A percentile compares a stretch with the other conserved stretches of the same genome.
phyloP scores from a whole-genome alignment of 2,797 vertebrate species.

The Argyrosomus regius region DNA sequence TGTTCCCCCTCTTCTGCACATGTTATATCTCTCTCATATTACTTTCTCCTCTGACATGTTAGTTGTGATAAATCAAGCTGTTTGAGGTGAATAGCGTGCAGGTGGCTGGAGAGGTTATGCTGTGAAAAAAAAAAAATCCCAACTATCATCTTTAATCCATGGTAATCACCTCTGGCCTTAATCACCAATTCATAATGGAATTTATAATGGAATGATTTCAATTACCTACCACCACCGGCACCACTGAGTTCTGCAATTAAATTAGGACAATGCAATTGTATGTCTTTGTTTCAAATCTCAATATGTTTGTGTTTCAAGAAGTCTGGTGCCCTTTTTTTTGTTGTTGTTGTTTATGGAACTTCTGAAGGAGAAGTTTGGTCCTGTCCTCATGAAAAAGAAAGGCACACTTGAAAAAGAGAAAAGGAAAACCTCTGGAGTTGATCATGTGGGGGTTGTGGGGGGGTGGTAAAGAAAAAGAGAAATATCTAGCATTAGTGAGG shows the following conservation, averaged over 20 bases:
- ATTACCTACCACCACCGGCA: slow-evolving; percentile 91
- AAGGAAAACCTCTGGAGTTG: slow-evolving; percentile 57
- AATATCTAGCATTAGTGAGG: slow-evolving; percentile 90
- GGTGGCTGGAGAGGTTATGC: slow-evolving; percentile 89
- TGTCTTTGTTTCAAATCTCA: slow-evolving; percentile 89
- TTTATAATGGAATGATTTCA: slow-evolving; percentile 99
- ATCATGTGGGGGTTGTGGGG: slow-evolving; percentile 55
- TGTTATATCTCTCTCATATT: slow-evolving; percentile 1
- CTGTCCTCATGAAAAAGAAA: slow-evolving; percentile 77
- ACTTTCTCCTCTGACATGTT: slow-evolving; percentile 23
- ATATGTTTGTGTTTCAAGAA: slow-evolving; percentile 86
- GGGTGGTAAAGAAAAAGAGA: slow-evolving; percentile 52
- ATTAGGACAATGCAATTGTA: slow-evolving; percentile 93
- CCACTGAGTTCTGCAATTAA: slow-evolving; percentile 93
- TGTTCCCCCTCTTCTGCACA: neutral
- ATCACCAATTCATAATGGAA: slow-evolving; percentile 98
- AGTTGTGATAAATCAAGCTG: slow-evolving; percentile 44
- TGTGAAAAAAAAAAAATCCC: slow-evolving; percentile 74
- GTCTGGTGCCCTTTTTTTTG: slow-evolving; percentile 38
- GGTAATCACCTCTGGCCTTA: slow-evolving; percentile 94
- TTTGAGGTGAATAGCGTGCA: slow-evolving; percentile 52
- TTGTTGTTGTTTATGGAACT: slow-evolving; percentile 88
- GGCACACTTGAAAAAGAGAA: neutral
- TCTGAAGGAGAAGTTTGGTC: slow-evolving; percentile 89
- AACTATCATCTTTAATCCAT: slow-evolving; percentile 92